A percentile compares a stretch with the other conserved stretches of the same genome.
Conservation (phyloP, 2,797 vertebrate genomes). For the Peromyscus aztecus region DNA sequence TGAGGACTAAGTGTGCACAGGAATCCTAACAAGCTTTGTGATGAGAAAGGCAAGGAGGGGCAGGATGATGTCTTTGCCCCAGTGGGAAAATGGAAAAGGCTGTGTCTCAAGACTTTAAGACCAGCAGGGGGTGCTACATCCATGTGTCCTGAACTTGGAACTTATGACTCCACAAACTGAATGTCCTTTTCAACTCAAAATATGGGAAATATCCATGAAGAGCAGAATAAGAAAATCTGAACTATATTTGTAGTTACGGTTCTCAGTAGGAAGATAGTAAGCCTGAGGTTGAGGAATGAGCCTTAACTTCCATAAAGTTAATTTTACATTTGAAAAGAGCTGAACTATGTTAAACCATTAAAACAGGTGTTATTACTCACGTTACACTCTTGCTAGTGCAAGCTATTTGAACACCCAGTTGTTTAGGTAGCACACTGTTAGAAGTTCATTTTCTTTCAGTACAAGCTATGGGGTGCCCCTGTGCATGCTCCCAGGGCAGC, state of each 20-base stretch:
- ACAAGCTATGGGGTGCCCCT: background rate
- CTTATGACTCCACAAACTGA: background rate
- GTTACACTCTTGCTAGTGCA: background rate
- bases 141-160: background rate
- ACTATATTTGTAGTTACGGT: background rate
- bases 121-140: slow-evolving; percentile 70
- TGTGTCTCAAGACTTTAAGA: background rate
- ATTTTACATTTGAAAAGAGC: slow-evolving; percentile 71
- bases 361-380: background rate
- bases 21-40: background rate
- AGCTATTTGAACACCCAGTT: background rate
- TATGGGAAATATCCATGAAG: background rate
- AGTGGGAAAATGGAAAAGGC: background rate
- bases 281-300: background rate
- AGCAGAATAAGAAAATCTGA: background rate
- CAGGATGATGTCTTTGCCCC: background rate
- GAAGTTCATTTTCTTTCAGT: background rate
- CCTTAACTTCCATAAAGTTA: slow-evolving; percentile 51
- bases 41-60: background rate
- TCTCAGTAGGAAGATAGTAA: slow-evolving; percentile 13
- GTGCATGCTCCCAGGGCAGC: background rate
- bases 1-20: background rate
- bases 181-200: background rate
- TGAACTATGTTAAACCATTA: slow-evolving; percentile 56
- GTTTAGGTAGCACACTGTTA: background rate